Percentiles rank a stretch among this genome's conserved stretches.
Conservation (phyloP, 2,797 vertebrate species). For the Sebastes paucispinis region DNA sequence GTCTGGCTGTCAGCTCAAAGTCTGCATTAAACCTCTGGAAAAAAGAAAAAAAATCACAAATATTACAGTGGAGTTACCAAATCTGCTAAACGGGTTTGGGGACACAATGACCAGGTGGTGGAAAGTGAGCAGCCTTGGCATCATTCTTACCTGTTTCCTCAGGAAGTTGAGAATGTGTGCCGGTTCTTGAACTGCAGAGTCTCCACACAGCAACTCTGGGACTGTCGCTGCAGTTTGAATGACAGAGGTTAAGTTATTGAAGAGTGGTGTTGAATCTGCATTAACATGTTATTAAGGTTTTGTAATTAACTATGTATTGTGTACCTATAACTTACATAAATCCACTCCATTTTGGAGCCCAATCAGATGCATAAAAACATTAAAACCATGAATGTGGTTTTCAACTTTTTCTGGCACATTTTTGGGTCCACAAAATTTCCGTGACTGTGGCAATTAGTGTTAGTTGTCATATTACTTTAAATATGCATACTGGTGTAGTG, state of each 20-base stretch:
- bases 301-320: not conserved
- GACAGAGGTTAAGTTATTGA: not conserved
- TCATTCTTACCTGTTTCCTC: slow-evolving; percentile 88
- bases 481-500: not conserved
- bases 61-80: not conserved
- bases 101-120: not conserved
- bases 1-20: slow-evolving; percentile 92
- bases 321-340: not conserved
- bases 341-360: not conserved
- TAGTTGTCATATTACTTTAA: not conserved
- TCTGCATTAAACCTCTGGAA: slow-evolving; percentile 93
- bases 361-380: not conserved
- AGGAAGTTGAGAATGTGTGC: slow-evolving; percentile 93
- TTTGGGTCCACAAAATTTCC: not conserved
- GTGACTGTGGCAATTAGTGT: not conserved
- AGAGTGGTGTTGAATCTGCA: not conserved
- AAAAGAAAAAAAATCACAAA: not conserved
- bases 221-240: slow-evolving; percentile 80
- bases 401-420: not conserved
- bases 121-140: not conserved
- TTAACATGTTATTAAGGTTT: not conserved
- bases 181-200: slow-evolving; percentile 86
- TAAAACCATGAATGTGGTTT: not conserved
- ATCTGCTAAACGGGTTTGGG: not conserved
- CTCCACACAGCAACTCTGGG: slow-evolving; percentile 88